Evolutionary conservation across 2,113 vertebrate genomes (phyloP).

Genomic region (Vulpes lagopus): DNA sequence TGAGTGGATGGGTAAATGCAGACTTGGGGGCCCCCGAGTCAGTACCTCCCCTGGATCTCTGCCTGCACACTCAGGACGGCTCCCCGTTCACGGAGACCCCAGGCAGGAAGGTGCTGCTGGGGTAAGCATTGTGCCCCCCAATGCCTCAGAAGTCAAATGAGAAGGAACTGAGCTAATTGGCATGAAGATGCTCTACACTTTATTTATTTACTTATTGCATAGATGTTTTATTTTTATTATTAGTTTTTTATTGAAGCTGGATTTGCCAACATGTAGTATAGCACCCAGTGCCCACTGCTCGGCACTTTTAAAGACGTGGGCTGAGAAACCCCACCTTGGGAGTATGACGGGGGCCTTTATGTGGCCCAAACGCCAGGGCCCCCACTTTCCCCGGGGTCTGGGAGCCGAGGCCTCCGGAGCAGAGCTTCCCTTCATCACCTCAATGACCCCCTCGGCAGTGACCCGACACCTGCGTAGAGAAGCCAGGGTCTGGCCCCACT

Average conservation of each 20-base stretch:
- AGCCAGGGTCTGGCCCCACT: too few relatives aligned
- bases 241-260: too few relatives aligned
- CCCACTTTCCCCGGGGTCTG: not conserved
- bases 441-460: not conserved
- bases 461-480: not conserved
- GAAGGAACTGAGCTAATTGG: slow-evolving; percentile 38
- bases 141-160: not conserved
- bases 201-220: not conserved
- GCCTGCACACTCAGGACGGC: not conserved
- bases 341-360: not conserved
- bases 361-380: not conserved
- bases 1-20: not conserved
- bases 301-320: not conserved
- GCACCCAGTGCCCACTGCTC: not conserved
- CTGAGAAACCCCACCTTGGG: not conserved
- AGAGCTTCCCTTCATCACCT: not conserved
- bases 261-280: too few relatives aligned
- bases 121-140: not conserved
- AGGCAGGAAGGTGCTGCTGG: not conserved
- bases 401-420: not conserved
- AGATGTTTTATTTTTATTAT: too few relatives aligned
- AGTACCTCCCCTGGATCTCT: not conserved
- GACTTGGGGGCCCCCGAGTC: not conserved
- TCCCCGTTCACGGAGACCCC: not conserved
- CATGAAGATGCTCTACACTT: not conserved